Base-by-base conservation (phyloP, 2,113 vertebrate genomes). In the Podarcis raffonei region DNA sequence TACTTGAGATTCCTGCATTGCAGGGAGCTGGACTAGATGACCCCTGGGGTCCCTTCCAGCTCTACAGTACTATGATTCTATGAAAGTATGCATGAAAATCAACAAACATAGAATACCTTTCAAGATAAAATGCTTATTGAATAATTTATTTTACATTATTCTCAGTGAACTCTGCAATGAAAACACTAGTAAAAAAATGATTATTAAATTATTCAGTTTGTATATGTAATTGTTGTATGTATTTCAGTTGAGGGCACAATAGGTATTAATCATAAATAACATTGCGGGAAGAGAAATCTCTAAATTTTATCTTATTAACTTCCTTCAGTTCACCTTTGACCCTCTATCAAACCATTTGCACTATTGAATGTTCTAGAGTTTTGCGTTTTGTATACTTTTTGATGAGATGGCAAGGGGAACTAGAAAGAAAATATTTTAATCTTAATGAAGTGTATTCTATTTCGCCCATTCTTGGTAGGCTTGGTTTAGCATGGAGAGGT, bases 251-350 rank as follows among this genome's bases (percentile, higher is more conserved):
- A 8, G 42, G 42, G 8, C 42, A 48, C 42, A 48, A 48, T 48
- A 48, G 42, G 42, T 48, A 48, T 83, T 94, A 92, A 87, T 95
- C 87, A 93, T 85, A 94, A 95, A 89, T 94, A 94, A 92, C 95
- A 94, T 95, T 87, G 91, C 86, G 93, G 89, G 90, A 81, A 78
- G 35, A 90, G 87, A 94, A 87, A n/a, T 7, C 48, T 75, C 89
- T 89, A 90, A 90, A 94, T 92, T 90, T 53, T 94, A 86, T 92
- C 89, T 89, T 93, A 94, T 78, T 88, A 90, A 48, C 59, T 93
- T 89, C 81, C 66, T 82, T 85, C 57, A 88, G 91, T 94, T 88
- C 84, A 84, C 90, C 84, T 90, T 53, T 37, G 66, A 74, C 81
- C 87, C 25, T 92, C 27, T 86, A 35, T 88, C 57, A 72, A 94